Conservation (phyloP, 2,797 vertebrate species). For the Potorous gilbertii region DNA sequence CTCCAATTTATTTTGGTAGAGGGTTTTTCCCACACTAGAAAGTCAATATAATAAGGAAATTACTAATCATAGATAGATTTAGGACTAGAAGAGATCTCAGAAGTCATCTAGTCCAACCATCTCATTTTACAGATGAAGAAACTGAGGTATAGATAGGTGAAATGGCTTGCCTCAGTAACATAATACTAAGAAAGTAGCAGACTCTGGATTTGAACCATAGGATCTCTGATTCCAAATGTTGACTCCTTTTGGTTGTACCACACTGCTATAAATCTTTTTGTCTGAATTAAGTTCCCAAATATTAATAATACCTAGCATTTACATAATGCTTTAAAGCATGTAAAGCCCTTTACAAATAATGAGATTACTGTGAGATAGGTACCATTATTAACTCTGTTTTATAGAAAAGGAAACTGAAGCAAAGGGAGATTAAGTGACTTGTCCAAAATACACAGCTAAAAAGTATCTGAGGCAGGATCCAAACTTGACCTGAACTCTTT, state of each 20-base stretch:
- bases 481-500: neutral
- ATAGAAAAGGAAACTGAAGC: neutral
- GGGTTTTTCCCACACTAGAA: neutral
- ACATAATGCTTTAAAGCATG: neutral
- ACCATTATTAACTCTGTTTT: neutral
- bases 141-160: neutral
- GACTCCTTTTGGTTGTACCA: neutral
- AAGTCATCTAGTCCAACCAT: neutral
- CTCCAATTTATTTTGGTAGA: neutral
- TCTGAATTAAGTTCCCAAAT: neutral
- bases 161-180: neutral
- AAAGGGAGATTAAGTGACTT: neutral
- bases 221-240: neutral
- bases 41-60: neutral
- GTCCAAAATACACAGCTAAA: neutral
- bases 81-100: neutral
- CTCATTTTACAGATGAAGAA: neutral
- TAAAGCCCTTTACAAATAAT: neutral
- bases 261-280: neutral
- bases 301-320: neutral
- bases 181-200: neutral
- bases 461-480: neutral
- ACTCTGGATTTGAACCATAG: neutral
- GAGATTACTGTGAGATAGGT: neutral
- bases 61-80: neutral